These are phyloP conservation scores for Rhorus exstirpatorius DNA, from an alignment of 2,888 invertebrate genomes.

Conservation along the genomic window DNA sequence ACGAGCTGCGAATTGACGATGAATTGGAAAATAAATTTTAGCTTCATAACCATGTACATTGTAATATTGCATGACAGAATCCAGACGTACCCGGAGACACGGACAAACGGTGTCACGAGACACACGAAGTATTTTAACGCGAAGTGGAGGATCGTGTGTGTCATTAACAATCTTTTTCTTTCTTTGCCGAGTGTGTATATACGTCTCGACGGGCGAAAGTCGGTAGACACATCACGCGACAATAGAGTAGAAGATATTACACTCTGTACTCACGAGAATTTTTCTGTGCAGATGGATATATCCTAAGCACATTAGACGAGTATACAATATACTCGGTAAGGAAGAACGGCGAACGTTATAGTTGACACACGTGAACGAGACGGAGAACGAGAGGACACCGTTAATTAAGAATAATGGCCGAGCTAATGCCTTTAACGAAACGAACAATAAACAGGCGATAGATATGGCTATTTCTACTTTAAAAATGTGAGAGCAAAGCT, in stretches of 20 bases:
- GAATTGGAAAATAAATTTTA: too few relatives aligned
- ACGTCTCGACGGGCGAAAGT: background rate
- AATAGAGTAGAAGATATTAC: constrained; percentile 9
- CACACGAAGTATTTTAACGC: constrained; percentile 1
- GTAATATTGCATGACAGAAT: too few relatives aligned
- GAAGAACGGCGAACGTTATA: constrained; percentile 50
- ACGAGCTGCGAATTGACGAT: too few relatives aligned
- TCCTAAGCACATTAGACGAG: constrained; percentile 5
- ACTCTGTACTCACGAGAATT: constrained; percentile 36
- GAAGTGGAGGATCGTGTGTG: constrained; percentile 20
- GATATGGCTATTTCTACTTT: background rate
- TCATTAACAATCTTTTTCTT: constrained; percentile 57
- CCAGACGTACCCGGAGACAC: constrained; percentile 4
- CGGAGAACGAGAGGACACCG: constrained; percentile 65
- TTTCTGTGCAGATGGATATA: constrained; percentile 23
- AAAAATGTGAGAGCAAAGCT: background rate
- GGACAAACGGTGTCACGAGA: constrained; percentile 7
- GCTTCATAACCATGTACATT: too few relatives aligned
- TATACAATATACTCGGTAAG: constrained; percentile 32
- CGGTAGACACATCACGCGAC: constrained; percentile 44
- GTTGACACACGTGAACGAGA: constrained; percentile 44
- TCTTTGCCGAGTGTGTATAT: constrained; percentile 3
- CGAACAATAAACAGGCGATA: constrained; percentile 79
- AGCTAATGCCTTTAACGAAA: constrained; percentile 82
- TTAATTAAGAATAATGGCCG: constrained; percentile 83